Evolutionary conservation across 2,888 invertebrate genomes (phyloP), one percentile per base, ranked within the genome.

Genomic region (Muschampia plurimacula): DNA sequence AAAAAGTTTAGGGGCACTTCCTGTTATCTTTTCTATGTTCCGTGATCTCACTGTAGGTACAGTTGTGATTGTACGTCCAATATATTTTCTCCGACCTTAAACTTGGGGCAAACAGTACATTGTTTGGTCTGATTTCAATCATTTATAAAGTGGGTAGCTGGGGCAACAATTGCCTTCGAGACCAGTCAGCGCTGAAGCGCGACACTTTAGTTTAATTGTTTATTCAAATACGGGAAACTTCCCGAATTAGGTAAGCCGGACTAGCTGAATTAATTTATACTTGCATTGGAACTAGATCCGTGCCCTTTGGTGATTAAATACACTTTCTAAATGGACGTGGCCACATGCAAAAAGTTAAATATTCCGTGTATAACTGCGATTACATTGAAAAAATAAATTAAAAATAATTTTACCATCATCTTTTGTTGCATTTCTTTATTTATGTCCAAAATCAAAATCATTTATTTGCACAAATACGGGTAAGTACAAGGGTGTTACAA

Each of bases 221-320:
- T 92, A 89, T 89, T 90, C 89, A 88, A 91, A 90, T 89, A 90
- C 89, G 89, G 83, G 83, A 80, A 91, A 93, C 86, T 91, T 91
- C 89, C 86, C 87, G 83, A 90, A 91, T 92, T 91, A 92, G 89
- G 89, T 90, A 88, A 89, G 83, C 87, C 88, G 88, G 88, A 90
- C 92, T 88, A 85, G 87, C 87, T 87, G 87, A 88, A 89, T 89
- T 93, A 92, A 93, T 93, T 93, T 92, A 93, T 93, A 92, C 93
- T 92, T 93, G 91, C 90, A 86, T 92, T 92, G 89, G 85, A 90
- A 90, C 90, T 89, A 90, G 89, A 91, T 88, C 87, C 86, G 83
- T 89, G 89, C 88, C 90, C 89, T 89, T 90, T 88, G 88, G 90
- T 91, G 89, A 92, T 91, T 91, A 92, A 90, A 86, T 84, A 88